Conservation (phyloP, 2,888 invertebrate genomes). For the Himalopsyche kuldschensis region DNA sequence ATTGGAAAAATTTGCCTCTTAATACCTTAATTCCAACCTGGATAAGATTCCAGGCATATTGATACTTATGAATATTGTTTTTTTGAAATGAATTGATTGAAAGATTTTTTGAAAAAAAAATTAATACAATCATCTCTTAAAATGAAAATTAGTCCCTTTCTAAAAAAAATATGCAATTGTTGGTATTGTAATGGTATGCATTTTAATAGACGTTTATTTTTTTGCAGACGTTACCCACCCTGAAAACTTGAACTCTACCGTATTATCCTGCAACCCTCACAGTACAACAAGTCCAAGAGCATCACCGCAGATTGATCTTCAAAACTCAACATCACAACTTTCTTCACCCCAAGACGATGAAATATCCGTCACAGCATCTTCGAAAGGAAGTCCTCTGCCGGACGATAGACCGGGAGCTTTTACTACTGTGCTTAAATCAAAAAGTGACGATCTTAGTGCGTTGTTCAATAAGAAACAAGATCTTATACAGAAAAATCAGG, state of each 20-base stretch:
- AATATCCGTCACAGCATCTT: slow-evolving; percentile 67
- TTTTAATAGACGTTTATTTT: background rate
- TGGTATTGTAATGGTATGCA: too few species aligned
- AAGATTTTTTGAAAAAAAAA: too few species aligned
- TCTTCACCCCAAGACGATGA: slow-evolving; percentile 62
- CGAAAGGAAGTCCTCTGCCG: slow-evolving; percentile 51
- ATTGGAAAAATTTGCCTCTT: background rate
- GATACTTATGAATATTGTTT: too few species aligned
- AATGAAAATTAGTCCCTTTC: too few species aligned
- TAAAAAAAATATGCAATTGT: too few species aligned
- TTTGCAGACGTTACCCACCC: slow-evolving; percentile 24
- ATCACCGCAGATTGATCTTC: slow-evolving; percentile 53
- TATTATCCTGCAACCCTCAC: slow-evolving; percentile 60
- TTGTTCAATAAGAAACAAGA: slow-evolving; percentile 45
- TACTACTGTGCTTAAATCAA: slow-evolving; percentile 52
- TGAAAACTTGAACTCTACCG: slow-evolving; percentile 21
- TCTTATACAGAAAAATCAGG: slow-evolving; percentile 54
- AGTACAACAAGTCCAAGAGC: slow-evolving; percentile 72
- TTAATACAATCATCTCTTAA: too few species aligned
- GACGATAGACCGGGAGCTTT: slow-evolving; percentile 61
- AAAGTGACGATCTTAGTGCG: slow-evolving; percentile 36
- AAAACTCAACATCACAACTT: slow-evolving; percentile 47
- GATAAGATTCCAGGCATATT: background rate
- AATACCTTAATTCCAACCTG: background rate
- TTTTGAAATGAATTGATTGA: too few species aligned